Conservation (phyloP, 2,113 vertebrate species). For the Oceanodroma tethys region DNA sequence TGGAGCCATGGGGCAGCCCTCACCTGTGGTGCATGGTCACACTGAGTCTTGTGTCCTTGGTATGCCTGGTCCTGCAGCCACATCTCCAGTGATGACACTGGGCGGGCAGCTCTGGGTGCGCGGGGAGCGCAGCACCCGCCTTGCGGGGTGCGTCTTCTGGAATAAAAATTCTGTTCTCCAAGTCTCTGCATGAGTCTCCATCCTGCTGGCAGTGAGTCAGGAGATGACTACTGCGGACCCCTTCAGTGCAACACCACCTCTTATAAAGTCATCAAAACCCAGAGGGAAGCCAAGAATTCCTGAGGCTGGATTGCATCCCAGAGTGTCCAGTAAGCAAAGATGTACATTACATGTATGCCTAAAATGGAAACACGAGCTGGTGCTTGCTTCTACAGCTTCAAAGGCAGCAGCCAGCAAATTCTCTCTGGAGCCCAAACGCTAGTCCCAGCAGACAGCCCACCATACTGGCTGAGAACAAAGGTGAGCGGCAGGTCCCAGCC, state of each 20-base stretch:
- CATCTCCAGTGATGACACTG: neutral
- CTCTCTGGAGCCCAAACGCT: conserved; percentile 17
- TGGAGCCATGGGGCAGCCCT: neutral
- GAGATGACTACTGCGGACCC: neutral
- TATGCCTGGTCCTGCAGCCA: neutral
- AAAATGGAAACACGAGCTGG: conserved; percentile 16
- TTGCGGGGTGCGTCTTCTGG: neutral
- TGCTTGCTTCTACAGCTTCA: conserved; percentile 9
- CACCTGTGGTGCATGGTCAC: neutral
- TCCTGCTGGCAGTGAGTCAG: neutral
- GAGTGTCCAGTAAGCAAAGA: conserved; percentile 44
- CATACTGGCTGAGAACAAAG: neutral
- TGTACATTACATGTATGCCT: conserved; percentile 5
- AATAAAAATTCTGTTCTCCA: neutral
- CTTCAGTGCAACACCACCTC: neutral
- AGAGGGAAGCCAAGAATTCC: conserved; percentile 37
- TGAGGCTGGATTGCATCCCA: neutral
- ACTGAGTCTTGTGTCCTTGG: neutral
- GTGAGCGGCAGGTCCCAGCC: neutral
- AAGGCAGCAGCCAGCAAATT: conserved; percentile 36
- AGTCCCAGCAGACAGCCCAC: neutral
- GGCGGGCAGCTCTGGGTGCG: neutral
- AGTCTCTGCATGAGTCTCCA: neutral
- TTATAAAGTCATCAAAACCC: conserved; percentile 39
- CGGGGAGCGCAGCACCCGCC: fast-evolving